phyloP scores from a whole-genome alignment of 2,797 vertebrate species.

The Pelochelys cantorii region DNA sequence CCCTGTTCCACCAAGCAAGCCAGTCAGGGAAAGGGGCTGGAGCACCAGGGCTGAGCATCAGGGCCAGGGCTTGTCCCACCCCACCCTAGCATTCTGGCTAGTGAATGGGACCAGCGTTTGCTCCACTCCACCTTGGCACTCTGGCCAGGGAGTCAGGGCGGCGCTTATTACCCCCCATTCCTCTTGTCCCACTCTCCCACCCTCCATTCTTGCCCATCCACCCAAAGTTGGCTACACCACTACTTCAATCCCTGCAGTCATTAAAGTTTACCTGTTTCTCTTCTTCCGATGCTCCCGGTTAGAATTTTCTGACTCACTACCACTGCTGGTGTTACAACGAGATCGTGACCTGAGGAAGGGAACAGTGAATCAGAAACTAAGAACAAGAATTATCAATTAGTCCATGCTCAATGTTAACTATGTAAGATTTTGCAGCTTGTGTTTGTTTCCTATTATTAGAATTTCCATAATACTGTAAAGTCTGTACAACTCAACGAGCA shows the following conservation, averaged over 20 bases:
- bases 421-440: not conserved
- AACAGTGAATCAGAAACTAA: not conserved
- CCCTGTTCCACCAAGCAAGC: too few relatives aligned
- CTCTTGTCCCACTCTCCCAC: too few relatives aligned
- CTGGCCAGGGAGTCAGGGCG: too few relatives aligned
- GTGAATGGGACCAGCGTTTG: too few relatives aligned
- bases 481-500: not conserved
- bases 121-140: too few relatives aligned
- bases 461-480: not conserved
- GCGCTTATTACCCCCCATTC: too few relatives aligned
- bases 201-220: too few relatives aligned
- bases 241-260: not conserved
- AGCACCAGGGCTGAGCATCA: too few relatives aligned
- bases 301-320: slow-evolving; percentile 90
- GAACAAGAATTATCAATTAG: not conserved
- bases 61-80: too few relatives aligned
- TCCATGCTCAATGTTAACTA: not conserved
- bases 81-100: too few relatives aligned
- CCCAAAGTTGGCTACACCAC: too few relatives aligned
- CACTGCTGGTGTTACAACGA: slow-evolving; percentile 91
- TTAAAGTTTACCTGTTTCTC: slow-evolving; percentile 84
- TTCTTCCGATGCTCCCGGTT: slow-evolving; percentile 87
- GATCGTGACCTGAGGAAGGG: slow-evolving; percentile 84
- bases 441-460: not conserved
- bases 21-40: too few relatives aligned